phyloP scores from a whole-genome alignment of 2,797 vertebrate genomes.

The Fistularia tabacaria region DNA sequence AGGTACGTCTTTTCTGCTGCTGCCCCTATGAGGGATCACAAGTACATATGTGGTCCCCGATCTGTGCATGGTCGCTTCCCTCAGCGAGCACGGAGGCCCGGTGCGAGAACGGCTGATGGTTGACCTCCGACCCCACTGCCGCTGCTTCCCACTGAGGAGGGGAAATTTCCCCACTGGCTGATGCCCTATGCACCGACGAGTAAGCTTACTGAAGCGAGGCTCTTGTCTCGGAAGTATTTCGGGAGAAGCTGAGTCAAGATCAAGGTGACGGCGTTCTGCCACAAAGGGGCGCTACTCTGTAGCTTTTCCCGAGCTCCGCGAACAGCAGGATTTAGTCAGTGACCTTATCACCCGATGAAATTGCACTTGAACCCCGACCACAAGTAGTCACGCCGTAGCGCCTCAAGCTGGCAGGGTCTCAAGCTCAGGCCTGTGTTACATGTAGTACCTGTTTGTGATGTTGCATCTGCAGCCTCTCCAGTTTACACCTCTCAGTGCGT shows the following conservation, averaged over 20 bases:
- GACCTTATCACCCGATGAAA: background rate
- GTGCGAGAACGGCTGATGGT: conserved; percentile 24
- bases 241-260: conserved; percentile 7
- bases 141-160: conserved; percentile 37
- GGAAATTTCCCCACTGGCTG: conserved; percentile 32
- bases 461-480: conserved; percentile 88
- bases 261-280: conserved; percentile 31
- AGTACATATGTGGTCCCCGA: conserved; percentile 68
- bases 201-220: conserved; percentile 40
- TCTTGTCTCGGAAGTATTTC: conserved; percentile 20
- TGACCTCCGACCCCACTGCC: conserved; percentile 39
- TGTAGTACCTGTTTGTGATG: conserved; percentile 91
- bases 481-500: conserved; percentile 87
- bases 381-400: conserved; percentile 1
- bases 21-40: conserved; percentile 72
- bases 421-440: conserved; percentile 13
- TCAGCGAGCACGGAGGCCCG: conserved; percentile 31
- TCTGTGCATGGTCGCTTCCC: conserved; percentile 50
- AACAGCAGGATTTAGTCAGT: background rate
- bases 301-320: conserved; percentile 10
- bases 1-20: conserved; percentile 83
- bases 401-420: conserved; percentile 20
- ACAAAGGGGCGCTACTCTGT: conserved; percentile 57
- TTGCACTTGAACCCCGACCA: background rate
- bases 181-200: conserved; percentile 36